Percentiles rank a stretch among this genome's conserved stretches.
These are phyloP conservation scores for Mystacides longicornis DNA, from an alignment of 2,888 invertebrate genomes.

Conservation along the genomic window DNA sequence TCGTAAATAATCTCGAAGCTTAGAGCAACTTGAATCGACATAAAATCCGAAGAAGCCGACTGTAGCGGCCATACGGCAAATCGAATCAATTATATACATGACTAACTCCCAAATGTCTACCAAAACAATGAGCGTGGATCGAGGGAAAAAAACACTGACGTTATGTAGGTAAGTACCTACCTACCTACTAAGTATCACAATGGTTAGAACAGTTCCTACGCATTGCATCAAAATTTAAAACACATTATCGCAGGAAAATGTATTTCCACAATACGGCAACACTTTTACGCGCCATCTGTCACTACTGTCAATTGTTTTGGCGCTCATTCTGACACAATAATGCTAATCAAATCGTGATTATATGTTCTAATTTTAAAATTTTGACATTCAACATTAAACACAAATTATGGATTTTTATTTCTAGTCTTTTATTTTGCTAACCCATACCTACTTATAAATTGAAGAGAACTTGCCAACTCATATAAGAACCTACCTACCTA, in stretches of 20 bases:
- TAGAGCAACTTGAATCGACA: no score
- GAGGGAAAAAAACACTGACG: neutral
- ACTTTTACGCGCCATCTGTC: constrained; percentile 4
- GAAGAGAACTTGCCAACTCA: no score
- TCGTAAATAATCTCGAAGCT: no score
- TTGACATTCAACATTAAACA: no score
- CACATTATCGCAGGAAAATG: neutral
- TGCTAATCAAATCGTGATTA: no score
- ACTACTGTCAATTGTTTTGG: neutral
- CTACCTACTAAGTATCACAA: neutral
- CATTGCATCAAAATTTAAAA: neutral
- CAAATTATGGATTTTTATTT: no score
- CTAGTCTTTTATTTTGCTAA: no score
- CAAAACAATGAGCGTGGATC: neutral
- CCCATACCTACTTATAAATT: no score
- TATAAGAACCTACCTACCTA: no score
- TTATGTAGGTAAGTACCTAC: neutral
- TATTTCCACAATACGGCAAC: constrained; percentile 1
- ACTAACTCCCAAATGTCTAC: constrained; percentile 7
- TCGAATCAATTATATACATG: constrained; percentile 10
- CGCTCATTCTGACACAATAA: no score
- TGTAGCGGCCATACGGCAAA: constrained; percentile 1
- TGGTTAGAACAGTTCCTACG: neutral
- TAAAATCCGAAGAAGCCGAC: neutral
- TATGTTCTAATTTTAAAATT: no score